These are phyloP conservation scores for Stichodactyla helianthus DNA, from an alignment of 64 coral and sea anemone genomes.

Conservation along the genomic window DNA sequence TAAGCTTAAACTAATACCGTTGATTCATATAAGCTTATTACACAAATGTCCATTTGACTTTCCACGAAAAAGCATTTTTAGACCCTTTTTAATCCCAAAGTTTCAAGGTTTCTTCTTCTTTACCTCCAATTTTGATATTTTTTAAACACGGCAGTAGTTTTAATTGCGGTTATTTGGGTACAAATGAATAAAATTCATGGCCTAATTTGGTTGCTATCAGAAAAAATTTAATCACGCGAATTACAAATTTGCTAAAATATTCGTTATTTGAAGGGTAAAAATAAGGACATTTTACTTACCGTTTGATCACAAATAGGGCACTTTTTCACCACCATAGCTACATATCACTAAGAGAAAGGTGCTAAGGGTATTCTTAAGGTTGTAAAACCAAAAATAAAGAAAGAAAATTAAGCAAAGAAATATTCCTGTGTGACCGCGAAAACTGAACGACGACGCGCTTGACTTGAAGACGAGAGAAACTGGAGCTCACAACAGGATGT, in stretches of 20 bases:
- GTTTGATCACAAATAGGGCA: conserved; percentile 74
- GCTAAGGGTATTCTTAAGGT: not conserved
- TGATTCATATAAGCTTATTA: not conserved
- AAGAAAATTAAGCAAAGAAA: conserved; percentile 10
- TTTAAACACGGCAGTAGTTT: not conserved
- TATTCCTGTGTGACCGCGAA: conserved; percentile 5
- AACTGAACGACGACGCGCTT: conserved; percentile 7
- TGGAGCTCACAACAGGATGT: conserved; percentile 31
- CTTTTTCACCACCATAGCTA: conserved; percentile 63
- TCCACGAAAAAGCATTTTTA: not conserved
- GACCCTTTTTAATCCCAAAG: not conserved
- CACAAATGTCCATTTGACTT: not conserved
- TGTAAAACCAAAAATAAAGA: conserved; percentile 12
- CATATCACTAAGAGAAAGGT: not conserved
- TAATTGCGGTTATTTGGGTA: not conserved
- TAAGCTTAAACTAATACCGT: not conserved
- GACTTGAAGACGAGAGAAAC: not conserved
- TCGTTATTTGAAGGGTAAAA: not conserved
- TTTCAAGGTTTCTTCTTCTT: not conserved
- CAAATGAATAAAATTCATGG: not conserved
- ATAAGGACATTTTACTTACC: conserved; percentile 30
- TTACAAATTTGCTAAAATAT: not conserved
- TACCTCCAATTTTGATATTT: not conserved
- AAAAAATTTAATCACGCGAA: not conserved
- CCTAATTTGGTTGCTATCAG: not conserved